Percentiles rank a stretch among this genome's conserved stretches.
phyloP scores from a whole-genome alignment of 2,888 invertebrate species.

The Drosophila stalkeri region DNA sequence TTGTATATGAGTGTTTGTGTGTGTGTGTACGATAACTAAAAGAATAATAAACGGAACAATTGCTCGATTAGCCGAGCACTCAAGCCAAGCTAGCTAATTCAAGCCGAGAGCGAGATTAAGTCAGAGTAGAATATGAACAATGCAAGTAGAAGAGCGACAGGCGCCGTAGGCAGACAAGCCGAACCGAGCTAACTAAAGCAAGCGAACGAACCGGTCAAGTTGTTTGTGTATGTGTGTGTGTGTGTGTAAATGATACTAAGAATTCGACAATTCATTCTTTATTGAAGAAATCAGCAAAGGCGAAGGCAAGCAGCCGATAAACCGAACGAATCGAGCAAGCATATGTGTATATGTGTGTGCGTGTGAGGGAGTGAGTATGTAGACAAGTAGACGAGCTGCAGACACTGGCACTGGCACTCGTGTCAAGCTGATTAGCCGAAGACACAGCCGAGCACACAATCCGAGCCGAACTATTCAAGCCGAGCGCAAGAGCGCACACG shows the following conservation, averaged over 20 bases:
- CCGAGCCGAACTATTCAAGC: constrained; percentile 1
- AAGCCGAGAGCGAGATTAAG: constrained; percentile 6
- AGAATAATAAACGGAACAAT: not conserved
- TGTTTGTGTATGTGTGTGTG: not conserved
- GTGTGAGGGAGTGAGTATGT: not conserved
- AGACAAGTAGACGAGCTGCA: constrained; percentile 9
- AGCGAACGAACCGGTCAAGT: not conserved
- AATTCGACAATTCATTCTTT: not conserved
- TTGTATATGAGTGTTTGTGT: not conserved
- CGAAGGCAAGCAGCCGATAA: not conserved
- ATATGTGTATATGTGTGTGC: not conserved
- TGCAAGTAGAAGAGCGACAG: not conserved
- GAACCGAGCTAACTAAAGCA: not conserved
- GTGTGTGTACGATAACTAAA: not conserved
- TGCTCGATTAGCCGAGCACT: not conserved
- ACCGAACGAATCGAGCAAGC: not conserved
- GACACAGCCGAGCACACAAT: not conserved
- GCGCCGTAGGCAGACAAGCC: not conserved
- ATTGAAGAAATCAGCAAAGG: not conserved
- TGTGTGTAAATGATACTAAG: not conserved
- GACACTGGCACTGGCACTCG: not conserved
- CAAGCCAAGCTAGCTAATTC: not conserved
- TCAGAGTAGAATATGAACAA: not conserved
- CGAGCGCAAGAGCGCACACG: not conserved
- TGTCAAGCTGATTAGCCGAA: not conserved